These are phyloP conservation scores for Arrhamphus sclerolepis DNA, from an alignment of 2,797 vertebrate genomes.

Conservation along the genomic window DNA sequence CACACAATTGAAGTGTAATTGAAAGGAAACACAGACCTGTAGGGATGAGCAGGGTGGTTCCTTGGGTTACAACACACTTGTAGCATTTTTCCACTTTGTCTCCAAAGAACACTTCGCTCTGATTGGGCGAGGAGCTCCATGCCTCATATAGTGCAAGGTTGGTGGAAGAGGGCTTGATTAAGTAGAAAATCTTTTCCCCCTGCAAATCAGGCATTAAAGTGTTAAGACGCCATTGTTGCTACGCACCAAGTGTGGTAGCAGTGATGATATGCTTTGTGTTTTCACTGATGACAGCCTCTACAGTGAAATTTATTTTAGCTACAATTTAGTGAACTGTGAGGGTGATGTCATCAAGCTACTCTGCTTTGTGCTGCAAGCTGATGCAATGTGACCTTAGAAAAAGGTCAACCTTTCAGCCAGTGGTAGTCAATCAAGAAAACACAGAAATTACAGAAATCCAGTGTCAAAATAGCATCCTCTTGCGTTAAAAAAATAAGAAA, in stretches of 20 bases:
- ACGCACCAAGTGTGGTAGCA: neutral
- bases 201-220: constrained; percentile 57
- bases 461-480: too few species aligned
- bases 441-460: too few species aligned
- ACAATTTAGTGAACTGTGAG: neutral
- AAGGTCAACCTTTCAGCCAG: too few species aligned
- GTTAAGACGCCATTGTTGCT: neutral
- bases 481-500: too few species aligned
- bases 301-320: constrained; percentile 15
- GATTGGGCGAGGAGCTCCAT: constrained; percentile 97
- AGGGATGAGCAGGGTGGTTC: constrained; percentile 97
- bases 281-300: neutral
- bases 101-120: constrained; percentile 98
- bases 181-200: constrained; percentile 98
- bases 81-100: constrained; percentile 97
- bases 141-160: constrained; percentile 98
- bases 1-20: too few species aligned
- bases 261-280: neutral
- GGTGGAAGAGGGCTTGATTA: constrained; percentile 94
- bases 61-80: constrained; percentile 94
- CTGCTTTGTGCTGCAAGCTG: too few species aligned
- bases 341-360: too few species aligned
- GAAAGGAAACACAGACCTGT: constrained; percentile 84
- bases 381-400: too few species aligned
- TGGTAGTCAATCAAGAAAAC: too few species aligned